Base-by-base conservation (phyloP, 2,797 vertebrate species). In the Acanthurus tractus region DNA sequence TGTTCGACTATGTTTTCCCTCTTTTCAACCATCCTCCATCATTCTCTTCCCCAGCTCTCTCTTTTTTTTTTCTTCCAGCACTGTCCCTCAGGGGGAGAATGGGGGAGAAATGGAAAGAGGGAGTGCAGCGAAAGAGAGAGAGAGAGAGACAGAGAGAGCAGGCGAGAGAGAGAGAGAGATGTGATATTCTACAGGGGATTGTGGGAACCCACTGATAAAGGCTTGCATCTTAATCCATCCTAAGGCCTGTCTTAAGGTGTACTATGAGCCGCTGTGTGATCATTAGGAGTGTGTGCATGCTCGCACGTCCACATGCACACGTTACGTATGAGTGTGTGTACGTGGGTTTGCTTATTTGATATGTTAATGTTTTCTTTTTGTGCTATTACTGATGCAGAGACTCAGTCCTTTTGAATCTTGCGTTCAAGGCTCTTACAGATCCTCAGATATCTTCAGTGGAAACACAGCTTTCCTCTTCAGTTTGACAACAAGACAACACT, bases 151-250 rank as follows among this genome's bases (percentile, higher is more conserved):
- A 76, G 62, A 55, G 44, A 44, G 53, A 85, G 69, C 77, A 25
- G 4, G 12, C 59, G 76, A 34, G 29, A 34, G 29, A 87, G 83
- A 90, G 61, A 86, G 70, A 78, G 68, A 80, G 85, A 76, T 52
- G 68, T 78, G 82, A 87, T 91, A 88, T 81, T 92, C 92, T 91
- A 81, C 84, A 68, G 92, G 89, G 90, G 87, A 92, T 93, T 94
- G 93, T 95, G 94, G 94, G 94, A 95, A 95, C 90, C 87, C 89
- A 70, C 89, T 91, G 92, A 94, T 95, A 94, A 92, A 94, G 93
- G 78, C 90, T 88, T 76, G 82, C 91, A 92, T 92, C 92, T 93
- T 95, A 95, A 95, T 95, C 94, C 94, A 78, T 87, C 89, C 88
- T 93, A 87, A 94, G 93, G 92, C 93, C 91, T 83, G 89, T 89